phyloP scores from a whole-genome alignment of 2,797 vertebrate genomes.

The Chanos chanos region DNA sequence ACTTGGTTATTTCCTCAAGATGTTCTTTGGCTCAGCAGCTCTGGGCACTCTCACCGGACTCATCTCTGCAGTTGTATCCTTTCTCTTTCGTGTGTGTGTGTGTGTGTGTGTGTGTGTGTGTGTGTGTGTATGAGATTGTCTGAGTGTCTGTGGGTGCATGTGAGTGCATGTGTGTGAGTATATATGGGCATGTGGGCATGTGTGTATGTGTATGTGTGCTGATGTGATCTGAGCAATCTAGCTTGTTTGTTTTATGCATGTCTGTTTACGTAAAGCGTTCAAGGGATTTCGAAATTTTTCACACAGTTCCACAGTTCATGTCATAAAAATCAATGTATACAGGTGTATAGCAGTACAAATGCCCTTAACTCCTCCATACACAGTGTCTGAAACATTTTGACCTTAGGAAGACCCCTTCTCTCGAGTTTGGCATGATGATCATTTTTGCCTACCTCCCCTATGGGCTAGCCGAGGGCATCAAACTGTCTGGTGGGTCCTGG shows the following conservation, averaged over 20 bases:
- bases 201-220: background rate
- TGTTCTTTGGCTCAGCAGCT: conserved; percentile 98
- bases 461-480: conserved; percentile 92
- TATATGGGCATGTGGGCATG: background rate
- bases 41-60: conserved; percentile 96
- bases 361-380: conserved; percentile 51
- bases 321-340: too few relatives aligned
- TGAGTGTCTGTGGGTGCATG: background rate
- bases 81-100: conserved; percentile 15
- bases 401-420: conserved; percentile 92
- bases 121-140: background rate
- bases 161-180: background rate
- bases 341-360: too few relatives aligned
- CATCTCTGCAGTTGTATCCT: conserved; percentile 98
- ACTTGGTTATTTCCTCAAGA: conserved; percentile 91
- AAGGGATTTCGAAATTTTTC: too few relatives aligned
- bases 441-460: conserved; percentile 98
- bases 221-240: too few relatives aligned
- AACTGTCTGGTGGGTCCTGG: conserved; percentile 83
- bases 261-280: too few relatives aligned
- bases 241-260: too few relatives aligned
- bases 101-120: background rate
- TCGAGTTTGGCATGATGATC: conserved; percentile 99
- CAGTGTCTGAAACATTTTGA: conserved; percentile 91
- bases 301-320: too few relatives aligned